A percentile compares a stretch with the other conserved stretches of the same genome.
phyloP scores from a whole-genome alignment of 2,113 vertebrate species.

The Podarcis muralis region DNA sequence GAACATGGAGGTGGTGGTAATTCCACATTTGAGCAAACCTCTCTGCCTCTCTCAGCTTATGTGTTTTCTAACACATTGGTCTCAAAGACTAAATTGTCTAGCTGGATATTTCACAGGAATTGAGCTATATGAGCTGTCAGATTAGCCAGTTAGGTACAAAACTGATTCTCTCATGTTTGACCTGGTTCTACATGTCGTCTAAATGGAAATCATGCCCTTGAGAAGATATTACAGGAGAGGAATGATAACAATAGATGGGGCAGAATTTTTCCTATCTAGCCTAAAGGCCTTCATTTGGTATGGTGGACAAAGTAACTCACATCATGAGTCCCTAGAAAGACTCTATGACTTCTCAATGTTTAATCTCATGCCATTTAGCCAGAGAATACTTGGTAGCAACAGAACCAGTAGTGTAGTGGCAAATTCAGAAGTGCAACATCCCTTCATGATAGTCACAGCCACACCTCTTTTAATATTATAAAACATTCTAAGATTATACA shows the following conservation, averaged over 20 bases:
- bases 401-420: neutral
- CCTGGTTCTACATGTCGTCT: slow-evolving; percentile 58
- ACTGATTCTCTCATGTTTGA: slow-evolving; percentile 62
- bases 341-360: neutral
- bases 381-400: neutral
- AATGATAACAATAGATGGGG: slow-evolving; percentile 45
- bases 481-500: no score
- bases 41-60: slow-evolving; percentile 33
- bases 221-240: slow-evolving; percentile 54
- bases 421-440: no score
- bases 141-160: slow-evolving; percentile 51
- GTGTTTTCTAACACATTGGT: slow-evolving; percentile 28
- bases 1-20: slow-evolving; percentile 2
- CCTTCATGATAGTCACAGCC: no score
- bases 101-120: slow-evolving; percentile 39
- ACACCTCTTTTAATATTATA: no score
- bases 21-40: slow-evolving; percentile 34
- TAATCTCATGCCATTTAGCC: rapidly evolving
- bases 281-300: neutral
- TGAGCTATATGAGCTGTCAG: slow-evolving; percentile 49
- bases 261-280: neutral
- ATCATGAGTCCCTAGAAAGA: neutral
- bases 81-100: slow-evolving; percentile 32
- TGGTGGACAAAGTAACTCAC: neutral
- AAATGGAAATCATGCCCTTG: slow-evolving; percentile 50